phyloP scores from a whole-genome alignment of 1,140 invertebrate species.

The Cotesia vestalis region DNA sequence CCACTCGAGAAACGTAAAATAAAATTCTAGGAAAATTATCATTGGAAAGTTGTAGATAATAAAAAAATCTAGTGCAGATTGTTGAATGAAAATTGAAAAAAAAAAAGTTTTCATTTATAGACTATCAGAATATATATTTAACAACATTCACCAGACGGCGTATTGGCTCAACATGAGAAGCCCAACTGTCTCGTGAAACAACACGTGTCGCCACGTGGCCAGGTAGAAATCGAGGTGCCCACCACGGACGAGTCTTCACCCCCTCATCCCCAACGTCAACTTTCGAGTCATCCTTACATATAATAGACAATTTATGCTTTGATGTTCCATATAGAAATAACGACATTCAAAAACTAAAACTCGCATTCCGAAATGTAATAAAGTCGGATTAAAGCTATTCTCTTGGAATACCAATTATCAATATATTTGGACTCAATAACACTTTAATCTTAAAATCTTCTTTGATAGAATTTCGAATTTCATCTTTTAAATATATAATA shows the following conservation, averaged over 20 bases:
- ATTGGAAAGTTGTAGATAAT: no score
- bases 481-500: no score
- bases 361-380: not conserved
- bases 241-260: slow-evolving; percentile 30
- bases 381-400: slow-evolving; percentile 1
- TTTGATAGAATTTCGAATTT: no score
- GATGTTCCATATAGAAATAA: not conserved
- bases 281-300: slow-evolving; percentile 16
- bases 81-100: no score
- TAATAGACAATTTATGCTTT: slow-evolving; percentile 18
- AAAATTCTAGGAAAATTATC: no score
- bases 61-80: no score
- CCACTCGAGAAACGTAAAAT: no score
- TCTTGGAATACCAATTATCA: not conserved
- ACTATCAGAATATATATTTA: not conserved
- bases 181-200: slow-evolving; percentile 37
- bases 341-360: not conserved
- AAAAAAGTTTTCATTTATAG: no score
- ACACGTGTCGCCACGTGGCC: slow-evolving; percentile 44
- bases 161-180: slow-evolving; percentile 27
- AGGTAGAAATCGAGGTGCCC: slow-evolving; percentile 39
- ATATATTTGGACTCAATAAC: not conserved
- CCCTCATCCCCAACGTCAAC: slow-evolving; percentile 11
- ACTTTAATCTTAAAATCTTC: not conserved
- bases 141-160: slow-evolving; percentile 31